These are phyloP conservation scores for Elephas maximus DNA, from an alignment of 2,113 vertebrate genomes.

Conservation along the genomic window DNA sequence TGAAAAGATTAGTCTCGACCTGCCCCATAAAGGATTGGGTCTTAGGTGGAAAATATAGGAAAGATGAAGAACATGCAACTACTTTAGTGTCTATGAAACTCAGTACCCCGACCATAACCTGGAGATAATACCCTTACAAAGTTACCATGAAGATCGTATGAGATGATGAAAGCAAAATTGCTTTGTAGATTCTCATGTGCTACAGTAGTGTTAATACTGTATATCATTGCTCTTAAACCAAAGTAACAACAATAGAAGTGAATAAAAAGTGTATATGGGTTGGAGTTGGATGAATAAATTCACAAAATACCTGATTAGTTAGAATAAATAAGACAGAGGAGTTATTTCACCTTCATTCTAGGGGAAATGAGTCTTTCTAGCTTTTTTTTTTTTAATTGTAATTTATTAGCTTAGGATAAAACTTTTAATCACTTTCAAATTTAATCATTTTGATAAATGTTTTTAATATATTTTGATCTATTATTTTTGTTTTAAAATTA, in stretches of 20 bases:
- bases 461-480: not conserved
- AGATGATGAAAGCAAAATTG: not conserved
- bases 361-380: not conserved
- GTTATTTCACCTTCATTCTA: not conserved
- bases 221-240: not conserved
- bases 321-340: not conserved
- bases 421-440: not conserved
- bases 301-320: not conserved
- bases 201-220: not conserved
- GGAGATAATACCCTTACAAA: not conserved
- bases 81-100: not conserved
- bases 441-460: not conserved
- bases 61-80: not conserved
- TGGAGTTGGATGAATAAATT: not conserved
- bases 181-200: not conserved
- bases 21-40: not conserved
- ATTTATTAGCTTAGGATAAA: not conserved
- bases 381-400: not conserved
- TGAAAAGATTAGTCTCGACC: conserved; percentile 5
- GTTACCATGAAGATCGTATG: not conserved
- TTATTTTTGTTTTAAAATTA: not conserved
- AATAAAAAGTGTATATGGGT: not conserved
- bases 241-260: not conserved
- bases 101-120: not conserved
- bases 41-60: not conserved